Conservation (phyloP, 2,888 invertebrate genomes). For the Tetramorium bicarinatum region DNA sequence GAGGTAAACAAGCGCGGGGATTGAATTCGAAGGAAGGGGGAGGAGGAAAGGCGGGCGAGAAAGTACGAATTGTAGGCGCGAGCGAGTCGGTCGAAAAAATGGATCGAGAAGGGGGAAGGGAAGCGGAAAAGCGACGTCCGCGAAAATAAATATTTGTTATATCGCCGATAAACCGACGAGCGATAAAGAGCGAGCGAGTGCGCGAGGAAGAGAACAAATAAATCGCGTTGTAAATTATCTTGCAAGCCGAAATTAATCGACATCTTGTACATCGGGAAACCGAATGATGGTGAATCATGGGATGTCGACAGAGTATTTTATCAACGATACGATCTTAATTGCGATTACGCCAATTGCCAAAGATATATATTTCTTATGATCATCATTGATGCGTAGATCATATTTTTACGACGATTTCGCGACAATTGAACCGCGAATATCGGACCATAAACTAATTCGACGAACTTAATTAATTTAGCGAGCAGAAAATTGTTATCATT, state of each 20-base stretch:
- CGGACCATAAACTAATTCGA: not conserved
- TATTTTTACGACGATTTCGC: slow-evolving; percentile 4
- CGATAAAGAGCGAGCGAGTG: slow-evolving; percentile 35
- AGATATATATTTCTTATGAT: slow-evolving; percentile 25
- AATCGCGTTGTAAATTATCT: slow-evolving; percentile 49
- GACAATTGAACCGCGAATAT: slow-evolving; percentile 1
- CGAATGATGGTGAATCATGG: slow-evolving; percentile 40
- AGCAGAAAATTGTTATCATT: not conserved
- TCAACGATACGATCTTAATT: slow-evolving; percentile 27
- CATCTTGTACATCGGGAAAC: slow-evolving; percentile 44
- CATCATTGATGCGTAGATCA: not conserved
- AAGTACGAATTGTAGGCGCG: slow-evolving; percentile 17
- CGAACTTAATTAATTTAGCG: slow-evolving; percentile 16
- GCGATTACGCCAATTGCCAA: slow-evolving; percentile 8
- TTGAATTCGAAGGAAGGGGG: slow-evolving; percentile 1
- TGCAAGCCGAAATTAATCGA: slow-evolving; percentile 49
- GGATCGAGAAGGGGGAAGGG: slow-evolving; percentile 10
- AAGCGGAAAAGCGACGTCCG: not conserved
- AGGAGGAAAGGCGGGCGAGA: not conserved
- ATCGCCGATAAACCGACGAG: slow-evolving; percentile 46
- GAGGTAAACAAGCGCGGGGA: slow-evolving; percentile 36
- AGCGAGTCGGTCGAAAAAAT: slow-evolving; percentile 42
- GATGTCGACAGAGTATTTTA: not conserved
- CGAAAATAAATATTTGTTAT: slow-evolving; percentile 55
- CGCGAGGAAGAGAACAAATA: not conserved